Evolutionary conservation across 1,140 invertebrate species (phyloP).

Genomic region (Aphelenchoides fujianensis): DNA sequence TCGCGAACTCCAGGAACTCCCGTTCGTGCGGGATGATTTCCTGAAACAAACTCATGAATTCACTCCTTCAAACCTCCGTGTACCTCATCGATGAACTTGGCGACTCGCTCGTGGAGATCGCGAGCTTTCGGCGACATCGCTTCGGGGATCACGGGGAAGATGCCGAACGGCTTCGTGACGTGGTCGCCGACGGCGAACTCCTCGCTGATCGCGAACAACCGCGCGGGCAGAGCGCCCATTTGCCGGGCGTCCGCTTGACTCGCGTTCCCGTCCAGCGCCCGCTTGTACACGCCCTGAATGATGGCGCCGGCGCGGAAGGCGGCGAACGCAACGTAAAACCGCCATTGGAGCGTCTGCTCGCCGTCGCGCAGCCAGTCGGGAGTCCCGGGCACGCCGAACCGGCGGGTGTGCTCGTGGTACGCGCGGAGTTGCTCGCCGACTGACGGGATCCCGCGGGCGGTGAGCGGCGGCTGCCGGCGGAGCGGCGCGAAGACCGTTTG

Average conservation of each 20-base stretch:
- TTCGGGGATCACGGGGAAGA: slow-evolving; percentile 59
- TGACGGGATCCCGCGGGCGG: neutral
- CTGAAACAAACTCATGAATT: slow-evolving; percentile 38
- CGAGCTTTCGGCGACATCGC: slow-evolving; percentile 58
- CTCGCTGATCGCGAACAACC: neutral
- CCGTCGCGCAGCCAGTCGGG: slow-evolving; percentile 9
- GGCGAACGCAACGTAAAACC: slow-evolving; percentile 64
- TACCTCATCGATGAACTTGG: slow-evolving; percentile 62
- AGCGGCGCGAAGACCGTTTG: slow-evolving; percentile 8
- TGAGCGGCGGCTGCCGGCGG: neutral
- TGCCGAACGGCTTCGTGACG: slow-evolving; percentile 28
- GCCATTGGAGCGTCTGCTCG: slow-evolving; percentile 45
- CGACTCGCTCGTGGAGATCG: slow-evolving; percentile 59
- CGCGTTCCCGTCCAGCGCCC: slow-evolving; percentile 53
- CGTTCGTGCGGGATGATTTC: slow-evolving; percentile 42
- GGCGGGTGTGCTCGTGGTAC: neutral
- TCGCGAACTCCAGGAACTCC: slow-evolving; percentile 60
- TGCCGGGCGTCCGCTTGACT: slow-evolving; percentile 57
- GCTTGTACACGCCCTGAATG: slow-evolving; percentile 58
- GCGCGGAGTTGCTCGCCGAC: neutral
- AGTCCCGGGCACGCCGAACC: neutral
- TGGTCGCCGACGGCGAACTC: neutral
- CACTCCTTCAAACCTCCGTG: slow-evolving; percentile 29
- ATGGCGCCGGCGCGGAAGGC: slow-evolving; percentile 64
- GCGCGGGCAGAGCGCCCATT: slow-evolving; percentile 37